These are phyloP conservation scores for Trididemnum clinides DNA, from an alignment of 23 tunicate species.

Conservation along the genomic window DNA sequence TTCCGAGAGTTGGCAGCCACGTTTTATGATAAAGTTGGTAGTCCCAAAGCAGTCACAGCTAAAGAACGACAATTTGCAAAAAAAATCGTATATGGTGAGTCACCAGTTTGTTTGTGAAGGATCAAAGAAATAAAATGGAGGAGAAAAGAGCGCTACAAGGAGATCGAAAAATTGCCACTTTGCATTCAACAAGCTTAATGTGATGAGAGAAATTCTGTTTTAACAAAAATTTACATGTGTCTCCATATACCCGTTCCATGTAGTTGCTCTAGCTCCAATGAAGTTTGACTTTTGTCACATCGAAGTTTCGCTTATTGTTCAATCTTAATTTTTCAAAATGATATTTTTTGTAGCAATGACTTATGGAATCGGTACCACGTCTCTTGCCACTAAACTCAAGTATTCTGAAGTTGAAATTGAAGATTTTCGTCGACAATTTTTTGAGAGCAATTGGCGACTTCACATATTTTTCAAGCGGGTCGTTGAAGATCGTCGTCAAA, in stretches of 20 bases:
- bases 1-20: slow-evolving; percentile 62
- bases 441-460: slow-evolving; percentile 38
- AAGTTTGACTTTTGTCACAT: too few species aligned
- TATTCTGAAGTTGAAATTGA: slow-evolving; percentile 41
- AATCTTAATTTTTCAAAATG: too few species aligned
- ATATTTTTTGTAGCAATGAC: slow-evolving; percentile 61
- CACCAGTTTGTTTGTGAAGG: too few species aligned
- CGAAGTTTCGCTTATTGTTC: too few species aligned
- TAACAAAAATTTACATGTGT: too few species aligned
- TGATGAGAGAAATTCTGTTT: too few species aligned
- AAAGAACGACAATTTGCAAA: slow-evolving; percentile 67
- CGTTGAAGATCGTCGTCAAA: slow-evolving; percentile 50
- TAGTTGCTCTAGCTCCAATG: too few species aligned
- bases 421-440: slow-evolving; percentile 43
- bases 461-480: slow-evolving; percentile 28
- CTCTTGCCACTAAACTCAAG: slow-evolving; percentile 54
- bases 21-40: not conserved
- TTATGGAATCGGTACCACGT: slow-evolving; percentile 82
- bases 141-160: too few species aligned
- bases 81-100: slow-evolving; percentile 82
- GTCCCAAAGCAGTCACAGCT: slow-evolving; percentile 36
- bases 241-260: too few species aligned
- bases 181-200: too few species aligned
- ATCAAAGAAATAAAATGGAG: too few species aligned
- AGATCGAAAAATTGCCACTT: too few species aligned